Conservation (phyloP, 2,113 vertebrate species). For the Eclectus roratus region DNA sequence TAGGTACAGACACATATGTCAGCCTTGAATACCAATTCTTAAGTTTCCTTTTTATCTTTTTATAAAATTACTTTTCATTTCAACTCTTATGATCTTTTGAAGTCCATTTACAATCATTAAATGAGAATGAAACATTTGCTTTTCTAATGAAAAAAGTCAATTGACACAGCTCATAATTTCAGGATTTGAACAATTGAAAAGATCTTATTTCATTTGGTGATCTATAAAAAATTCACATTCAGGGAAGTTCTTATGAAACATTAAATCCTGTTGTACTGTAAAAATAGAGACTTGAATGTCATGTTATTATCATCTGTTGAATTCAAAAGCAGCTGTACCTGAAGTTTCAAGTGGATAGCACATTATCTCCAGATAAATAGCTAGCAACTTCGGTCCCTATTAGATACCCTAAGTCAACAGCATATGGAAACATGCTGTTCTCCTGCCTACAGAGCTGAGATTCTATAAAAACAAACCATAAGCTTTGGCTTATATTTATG, state of each 20-base stretch:
- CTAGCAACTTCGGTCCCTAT: neutral
- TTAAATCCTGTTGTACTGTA: neutral
- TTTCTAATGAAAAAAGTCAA: neutral
- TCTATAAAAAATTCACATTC: neutral
- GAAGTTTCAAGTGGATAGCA: neutral
- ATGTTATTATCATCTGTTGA: neutral
- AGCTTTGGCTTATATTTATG: neutral
- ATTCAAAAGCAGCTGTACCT: neutral
- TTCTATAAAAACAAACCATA: neutral
- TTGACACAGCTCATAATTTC: neutral
- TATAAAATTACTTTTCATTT: neutral
- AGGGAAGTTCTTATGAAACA: neutral
- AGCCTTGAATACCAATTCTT: neutral
- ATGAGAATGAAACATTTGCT: neutral
- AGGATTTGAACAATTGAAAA: neutral
- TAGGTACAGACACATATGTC: neutral
- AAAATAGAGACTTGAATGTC: neutral
- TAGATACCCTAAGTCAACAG: neutral
- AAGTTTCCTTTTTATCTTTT: neutral
- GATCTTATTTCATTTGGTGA: neutral
- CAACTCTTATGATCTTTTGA: neutral
- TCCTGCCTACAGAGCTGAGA: neutral
- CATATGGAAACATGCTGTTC: neutral
- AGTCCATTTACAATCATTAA: neutral
- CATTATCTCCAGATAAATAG: neutral